phyloP scores from a whole-genome alignment of 2,113 vertebrate species.

The Caranx ignobilis region DNA sequence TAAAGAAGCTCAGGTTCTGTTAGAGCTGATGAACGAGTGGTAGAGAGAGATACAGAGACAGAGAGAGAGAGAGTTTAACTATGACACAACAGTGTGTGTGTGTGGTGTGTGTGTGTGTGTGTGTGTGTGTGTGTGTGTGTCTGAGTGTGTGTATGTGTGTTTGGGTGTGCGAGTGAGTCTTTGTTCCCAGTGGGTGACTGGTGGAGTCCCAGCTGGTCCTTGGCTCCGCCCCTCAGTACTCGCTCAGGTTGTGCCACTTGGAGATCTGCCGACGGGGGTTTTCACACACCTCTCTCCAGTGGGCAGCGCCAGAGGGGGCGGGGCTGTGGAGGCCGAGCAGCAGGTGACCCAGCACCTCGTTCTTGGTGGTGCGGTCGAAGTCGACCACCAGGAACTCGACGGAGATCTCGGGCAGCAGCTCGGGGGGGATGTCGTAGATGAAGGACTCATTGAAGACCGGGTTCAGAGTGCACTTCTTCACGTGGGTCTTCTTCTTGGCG shows the following conservation, averaged over 20 bases:
- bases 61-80: slow-evolving; percentile 46
- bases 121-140: slow-evolving; percentile 36
- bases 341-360: slow-evolving; percentile 92
- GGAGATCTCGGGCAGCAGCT: slow-evolving; percentile 93
- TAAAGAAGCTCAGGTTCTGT: slow-evolving; percentile 6
- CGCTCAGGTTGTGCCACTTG: slow-evolving; percentile 95
- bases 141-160: slow-evolving; percentile 36
- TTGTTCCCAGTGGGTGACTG: slow-evolving; percentile 34
- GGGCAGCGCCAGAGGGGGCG: slow-evolving; percentile 84
- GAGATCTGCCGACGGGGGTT: slow-evolving; percentile 90
- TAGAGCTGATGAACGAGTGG: not conserved
- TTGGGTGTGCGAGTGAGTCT: slow-evolving; percentile 49
- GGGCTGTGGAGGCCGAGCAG: slow-evolving; percentile 91
- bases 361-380: slow-evolving; percentile 97
- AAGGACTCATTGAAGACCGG: slow-evolving; percentile 98
- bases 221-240: slow-evolving; percentile 69
- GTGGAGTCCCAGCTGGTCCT: slow-evolving; percentile 36
- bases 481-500: slow-evolving; percentile 98
- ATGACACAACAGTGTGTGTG: slow-evolving; percentile 52
- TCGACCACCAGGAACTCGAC: slow-evolving; percentile 96
- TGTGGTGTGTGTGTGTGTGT: slow-evolving; percentile 26
- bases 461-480: slow-evolving; percentile 97
- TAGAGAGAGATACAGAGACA: slow-evolving; percentile 37
- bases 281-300: slow-evolving; percentile 94
- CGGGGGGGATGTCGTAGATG: slow-evolving; percentile 93